Base-by-base conservation (phyloP, 2,113 vertebrate species). In the Oncorhynchus clarkii region DNA sequence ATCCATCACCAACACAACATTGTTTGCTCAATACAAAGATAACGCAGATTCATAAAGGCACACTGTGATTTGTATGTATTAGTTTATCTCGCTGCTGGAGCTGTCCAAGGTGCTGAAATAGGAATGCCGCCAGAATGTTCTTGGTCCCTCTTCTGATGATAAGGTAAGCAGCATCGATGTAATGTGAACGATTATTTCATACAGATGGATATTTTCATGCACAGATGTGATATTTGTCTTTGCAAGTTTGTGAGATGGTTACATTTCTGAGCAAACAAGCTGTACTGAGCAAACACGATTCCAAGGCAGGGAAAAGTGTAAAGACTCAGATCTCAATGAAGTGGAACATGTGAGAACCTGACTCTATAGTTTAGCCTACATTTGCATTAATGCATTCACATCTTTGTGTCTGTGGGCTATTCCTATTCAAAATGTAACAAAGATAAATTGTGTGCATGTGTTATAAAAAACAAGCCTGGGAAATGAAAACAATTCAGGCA, bases 121-220 rank as follows among this genome's bases (percentile, higher is more conserved):
- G 90, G 90, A 90, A 90, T 76, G 39, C 8, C 7, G 73, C 69
- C 88, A 88, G 79, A 86, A 82, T 62, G 78, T 49, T 3, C 82
- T 85, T 39, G 77, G 86, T 8, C 88, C 80, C 80, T 91, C 90
- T 0, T 1, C 60, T 1, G 88, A 89, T 9, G 82, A 0, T 0
- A 87, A 87, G 89, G 89, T 91, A 85, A 78, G 75, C 48, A 45
- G 3, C 22, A 39, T 1, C 2, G 39, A 8, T 45, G 39, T 6
- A 54, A 54, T 5, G 49, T 54, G 16, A 54, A 14, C 4, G 3
- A 9, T 54, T 54, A 54, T 54, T 54, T 54, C 49, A 54, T 54
- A 18, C 14, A 16, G 16, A 4, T 9, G 49, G 16, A 54, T 14
- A 54, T 54, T 13, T 54, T 3, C 49, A 54, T 5, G 16, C 49